phyloP scores from a whole-genome alignment of 2,888 invertebrate genomes.

The Galerucella pusilla region DNA sequence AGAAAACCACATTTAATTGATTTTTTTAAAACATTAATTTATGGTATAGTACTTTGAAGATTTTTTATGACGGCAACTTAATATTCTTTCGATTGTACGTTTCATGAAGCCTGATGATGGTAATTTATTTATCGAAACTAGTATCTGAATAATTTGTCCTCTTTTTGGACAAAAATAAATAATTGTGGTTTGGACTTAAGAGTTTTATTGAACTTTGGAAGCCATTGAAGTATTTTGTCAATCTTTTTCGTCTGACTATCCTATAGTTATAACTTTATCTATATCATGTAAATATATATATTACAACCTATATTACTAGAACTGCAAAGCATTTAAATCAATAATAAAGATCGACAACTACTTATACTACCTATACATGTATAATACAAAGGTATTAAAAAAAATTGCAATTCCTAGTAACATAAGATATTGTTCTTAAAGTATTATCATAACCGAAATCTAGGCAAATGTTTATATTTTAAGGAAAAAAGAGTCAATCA shows the following conservation, averaged over 20 bases:
- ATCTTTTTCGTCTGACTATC: not conserved
- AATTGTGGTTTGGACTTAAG: too few species aligned
- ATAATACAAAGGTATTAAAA: slow-evolving; percentile 45
- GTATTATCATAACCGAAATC: slow-evolving; percentile 42
- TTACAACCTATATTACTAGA: slow-evolving; percentile 61
- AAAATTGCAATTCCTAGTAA: slow-evolving; percentile 57
- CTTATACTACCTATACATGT: slow-evolving; percentile 46
- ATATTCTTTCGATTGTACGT: too few species aligned
- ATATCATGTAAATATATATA: slow-evolving; percentile 44
- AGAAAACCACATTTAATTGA: too few species aligned
- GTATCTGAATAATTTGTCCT: too few species aligned
- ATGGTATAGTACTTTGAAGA: too few species aligned
- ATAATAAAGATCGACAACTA: slow-evolving; percentile 38
- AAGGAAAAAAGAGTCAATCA: not conserved
- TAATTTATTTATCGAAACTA: too few species aligned
- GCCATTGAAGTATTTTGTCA: too few species aligned
- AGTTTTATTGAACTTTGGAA: too few species aligned
- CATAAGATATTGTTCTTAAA: slow-evolving; percentile 53
- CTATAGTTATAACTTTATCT: slow-evolving; percentile 52
- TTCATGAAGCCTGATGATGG: too few species aligned
- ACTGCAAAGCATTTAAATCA: slow-evolving; percentile 52
- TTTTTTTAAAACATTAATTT: too few species aligned
- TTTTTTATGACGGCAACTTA: too few species aligned
- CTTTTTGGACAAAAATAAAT: too few species aligned
- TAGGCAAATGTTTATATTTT: not conserved